Percentiles rank a stretch among this genome's conserved stretches.
Conservation (phyloP, 2,113 vertebrate genomes). For the Cynoglossus semilaevis region DNA sequence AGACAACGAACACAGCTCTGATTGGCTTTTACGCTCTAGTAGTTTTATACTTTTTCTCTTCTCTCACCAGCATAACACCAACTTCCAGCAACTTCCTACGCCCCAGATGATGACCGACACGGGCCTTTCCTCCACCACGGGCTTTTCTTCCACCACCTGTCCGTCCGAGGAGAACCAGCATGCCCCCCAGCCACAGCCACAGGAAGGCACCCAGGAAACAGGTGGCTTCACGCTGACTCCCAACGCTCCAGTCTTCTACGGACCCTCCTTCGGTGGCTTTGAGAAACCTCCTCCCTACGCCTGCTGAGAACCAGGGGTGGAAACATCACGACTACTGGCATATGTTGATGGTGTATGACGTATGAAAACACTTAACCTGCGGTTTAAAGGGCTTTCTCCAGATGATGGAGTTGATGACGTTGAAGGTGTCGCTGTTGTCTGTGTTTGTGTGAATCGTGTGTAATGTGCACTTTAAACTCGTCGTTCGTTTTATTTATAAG, state of each 20-base stretch:
- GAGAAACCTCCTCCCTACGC: slow-evolving; percentile 92
- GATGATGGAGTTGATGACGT: slow-evolving; percentile 16
- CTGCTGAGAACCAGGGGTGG: slow-evolving; percentile 69
- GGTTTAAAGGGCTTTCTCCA: slow-evolving; percentile 59
- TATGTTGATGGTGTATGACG: slow-evolving; percentile 7
- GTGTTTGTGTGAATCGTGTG: slow-evolving; percentile 36
- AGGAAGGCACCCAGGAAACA: slow-evolving; percentile 77
- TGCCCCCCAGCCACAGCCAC: slow-evolving; percentile 71
- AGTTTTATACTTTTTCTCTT: not conserved
- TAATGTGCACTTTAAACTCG: slow-evolving; percentile 44
- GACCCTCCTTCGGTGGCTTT: slow-evolving; percentile 75
- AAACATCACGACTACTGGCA: not conserved
- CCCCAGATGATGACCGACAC: slow-evolving; percentile 77
- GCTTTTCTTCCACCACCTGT: slow-evolving; percentile 37
- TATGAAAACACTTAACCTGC: slow-evolving; percentile 4
- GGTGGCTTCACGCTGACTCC: slow-evolving; percentile 78
- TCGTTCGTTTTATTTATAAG: slow-evolving; percentile 38
- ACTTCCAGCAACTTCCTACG: slow-evolving; percentile 60
- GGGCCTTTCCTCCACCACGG: slow-evolving; percentile 36
- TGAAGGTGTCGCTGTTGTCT: slow-evolving; percentile 13
- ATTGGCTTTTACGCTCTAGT: too few species aligned
- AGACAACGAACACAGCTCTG: too few species aligned
- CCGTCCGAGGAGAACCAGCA: slow-evolving; percentile 79
- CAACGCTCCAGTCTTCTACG: slow-evolving; percentile 77
- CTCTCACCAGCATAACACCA: slow-evolving; percentile 64